Conservation (phyloP, 2,888 invertebrate genomes). For the Fissipunctia ypsillon region DNA sequence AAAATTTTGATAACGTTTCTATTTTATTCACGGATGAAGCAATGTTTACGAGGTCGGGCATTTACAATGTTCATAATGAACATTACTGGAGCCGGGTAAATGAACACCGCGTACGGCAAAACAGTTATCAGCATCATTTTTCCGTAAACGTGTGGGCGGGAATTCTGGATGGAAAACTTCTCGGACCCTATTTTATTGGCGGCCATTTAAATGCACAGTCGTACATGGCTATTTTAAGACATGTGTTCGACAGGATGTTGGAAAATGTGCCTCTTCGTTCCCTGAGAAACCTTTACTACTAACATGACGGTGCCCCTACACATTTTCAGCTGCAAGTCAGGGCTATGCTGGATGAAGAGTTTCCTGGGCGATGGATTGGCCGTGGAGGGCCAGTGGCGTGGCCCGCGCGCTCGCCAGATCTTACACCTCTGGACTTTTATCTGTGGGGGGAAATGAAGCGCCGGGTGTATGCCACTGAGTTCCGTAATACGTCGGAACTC, state of each 20-base stretch:
- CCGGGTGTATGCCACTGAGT: conserved; percentile 5
- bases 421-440: neutral
- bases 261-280: neutral
- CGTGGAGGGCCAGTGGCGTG: too few relatives aligned
- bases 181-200: conserved; percentile 2
- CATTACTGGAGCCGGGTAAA: neutral
- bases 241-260: neutral
- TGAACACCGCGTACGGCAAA: too few relatives aligned
- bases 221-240: conserved; percentile 1
- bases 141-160: too few relatives aligned
- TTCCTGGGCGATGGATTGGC: too few relatives aligned
- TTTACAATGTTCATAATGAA: neutral
- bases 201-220: conserved; percentile 6
- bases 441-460: neutral
- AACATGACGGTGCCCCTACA: conserved; percentile 1
- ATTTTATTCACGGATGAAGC: conserved; percentile 3
- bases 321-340: neutral
- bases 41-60: neutral
- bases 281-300: neutral
- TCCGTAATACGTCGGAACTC: neutral
- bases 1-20: neutral
- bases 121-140: too few relatives aligned
- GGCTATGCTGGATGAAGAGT: too few relatives aligned
- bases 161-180: too few relatives aligned
- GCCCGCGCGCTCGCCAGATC: neutral